Evolutionary conservation across 2,888 invertebrate species (phyloP).

Genomic region (Ophion costatus): DNA sequence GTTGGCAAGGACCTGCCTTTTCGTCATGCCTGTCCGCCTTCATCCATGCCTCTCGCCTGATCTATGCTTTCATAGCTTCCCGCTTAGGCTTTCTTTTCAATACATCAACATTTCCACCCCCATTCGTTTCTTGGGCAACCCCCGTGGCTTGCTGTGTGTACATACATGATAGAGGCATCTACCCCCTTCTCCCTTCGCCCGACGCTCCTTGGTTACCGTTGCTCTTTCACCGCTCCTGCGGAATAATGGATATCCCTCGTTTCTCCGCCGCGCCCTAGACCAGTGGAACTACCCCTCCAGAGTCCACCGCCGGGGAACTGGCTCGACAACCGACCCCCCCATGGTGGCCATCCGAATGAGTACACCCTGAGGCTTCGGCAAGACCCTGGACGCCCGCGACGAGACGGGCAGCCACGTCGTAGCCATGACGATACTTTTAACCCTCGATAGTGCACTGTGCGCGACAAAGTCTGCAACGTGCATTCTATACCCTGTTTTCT

Average conservation of each 20-base stretch:
- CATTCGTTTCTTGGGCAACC: conserved; percentile 40
- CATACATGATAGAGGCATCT: conserved; percentile 10
- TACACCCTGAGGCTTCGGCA: conserved; percentile 32
- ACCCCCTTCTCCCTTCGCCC: conserved; percentile 43
- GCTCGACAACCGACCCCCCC: conserved; percentile 23
- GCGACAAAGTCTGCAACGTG: conserved; percentile 7
- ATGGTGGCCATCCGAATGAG: conserved; percentile 27
- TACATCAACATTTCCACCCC: conserved; percentile 74
- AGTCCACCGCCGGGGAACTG: conserved; percentile 16
- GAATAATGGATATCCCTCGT: conserved; percentile 19
- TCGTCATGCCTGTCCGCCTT: no score
- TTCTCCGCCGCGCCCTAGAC: conserved; percentile 7
- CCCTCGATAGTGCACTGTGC: conserved; percentile 25
- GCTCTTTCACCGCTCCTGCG: conserved; percentile 44
- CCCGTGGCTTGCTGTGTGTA: conserved; percentile 51
- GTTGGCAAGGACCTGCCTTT: no score
- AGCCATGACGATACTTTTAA: conserved; percentile 62
- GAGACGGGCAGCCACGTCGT: conserved; percentile 33
- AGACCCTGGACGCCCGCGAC: conserved; percentile 50
- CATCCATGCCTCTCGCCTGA: background rate
- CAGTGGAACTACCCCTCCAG: conserved; percentile 27
- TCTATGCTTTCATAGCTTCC: background rate
- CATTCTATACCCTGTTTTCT: conserved; percentile 20
- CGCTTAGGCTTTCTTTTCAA: conserved; percentile 74
- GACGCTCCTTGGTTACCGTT: conserved; percentile 16